Conservation (phyloP, 2,797 vertebrate genomes). For the Arctocebus calabarensis region DNA sequence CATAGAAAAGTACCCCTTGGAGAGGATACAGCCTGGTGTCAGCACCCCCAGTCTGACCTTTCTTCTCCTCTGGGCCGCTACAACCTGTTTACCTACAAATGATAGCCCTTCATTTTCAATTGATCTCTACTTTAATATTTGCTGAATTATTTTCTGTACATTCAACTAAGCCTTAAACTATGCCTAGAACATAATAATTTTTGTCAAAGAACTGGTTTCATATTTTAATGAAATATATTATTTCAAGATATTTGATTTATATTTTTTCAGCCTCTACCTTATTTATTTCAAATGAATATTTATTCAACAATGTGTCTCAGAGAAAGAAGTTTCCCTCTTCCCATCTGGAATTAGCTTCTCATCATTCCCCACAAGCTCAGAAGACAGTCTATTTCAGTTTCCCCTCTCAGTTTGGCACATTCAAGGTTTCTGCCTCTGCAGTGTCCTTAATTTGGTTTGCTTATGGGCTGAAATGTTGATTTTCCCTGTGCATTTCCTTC, state of each 20-base stretch:
- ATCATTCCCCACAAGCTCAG: neutral
- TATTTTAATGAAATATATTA: constrained; percentile 44
- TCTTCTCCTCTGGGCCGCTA: neutral
- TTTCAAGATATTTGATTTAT: neutral
- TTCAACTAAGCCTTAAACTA: neutral
- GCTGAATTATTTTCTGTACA: neutral
- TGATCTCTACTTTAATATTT: neutral
- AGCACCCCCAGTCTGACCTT: accelerated
- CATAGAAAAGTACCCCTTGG: neutral
- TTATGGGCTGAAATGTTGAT: neutral
- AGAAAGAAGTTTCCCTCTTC: neutral
- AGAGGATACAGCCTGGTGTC: too few relatives aligned
- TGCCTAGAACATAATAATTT: neutral
- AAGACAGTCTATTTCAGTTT: accelerated
- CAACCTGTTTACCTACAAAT: accelerated
- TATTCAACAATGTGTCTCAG: neutral
- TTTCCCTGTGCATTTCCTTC: neutral
- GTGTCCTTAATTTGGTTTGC: neutral
- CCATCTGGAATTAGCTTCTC: neutral
- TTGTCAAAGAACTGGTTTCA: constrained; percentile 27
- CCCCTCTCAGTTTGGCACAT: neutral
- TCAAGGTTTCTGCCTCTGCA: neutral
- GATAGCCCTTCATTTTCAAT: neutral
- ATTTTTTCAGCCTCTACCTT: neutral
- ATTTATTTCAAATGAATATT: neutral